These are phyloP conservation scores for Ellobius talpinus DNA, from an alignment of 2,113 vertebrate genomes.

Conservation along the genomic window DNA sequence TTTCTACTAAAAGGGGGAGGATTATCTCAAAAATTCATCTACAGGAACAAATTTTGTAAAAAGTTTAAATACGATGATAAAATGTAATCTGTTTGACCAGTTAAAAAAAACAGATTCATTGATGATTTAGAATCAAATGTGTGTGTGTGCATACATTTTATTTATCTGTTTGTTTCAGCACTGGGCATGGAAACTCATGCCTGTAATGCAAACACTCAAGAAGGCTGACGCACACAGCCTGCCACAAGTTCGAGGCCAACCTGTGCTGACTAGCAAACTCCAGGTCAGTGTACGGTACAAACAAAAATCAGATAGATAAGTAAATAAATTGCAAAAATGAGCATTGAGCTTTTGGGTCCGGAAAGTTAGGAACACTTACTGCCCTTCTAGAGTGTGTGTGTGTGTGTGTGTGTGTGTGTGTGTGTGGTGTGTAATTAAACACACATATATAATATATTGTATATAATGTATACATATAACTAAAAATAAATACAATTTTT, in stretches of 20 bases:
- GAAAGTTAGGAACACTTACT: not conserved
- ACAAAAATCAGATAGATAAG: not conserved
- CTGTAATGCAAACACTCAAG: not conserved
- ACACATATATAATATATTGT: not conserved
- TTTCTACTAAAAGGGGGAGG: not conserved
- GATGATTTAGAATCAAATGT: conserved; percentile 19
- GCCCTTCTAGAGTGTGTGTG: not conserved
- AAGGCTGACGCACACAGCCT: not conserved
- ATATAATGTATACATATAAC: not conserved
- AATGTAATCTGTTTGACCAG: conserved; percentile 52
- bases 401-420: too few relatives aligned
- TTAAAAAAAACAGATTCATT: conserved; percentile 45
- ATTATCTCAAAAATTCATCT: not conserved
- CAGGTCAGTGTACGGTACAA: not conserved
- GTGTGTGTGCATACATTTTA: not conserved
- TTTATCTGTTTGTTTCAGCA: not conserved
- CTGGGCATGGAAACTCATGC: not conserved
- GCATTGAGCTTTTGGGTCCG: not conserved
- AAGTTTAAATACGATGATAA: conserved; percentile 40
- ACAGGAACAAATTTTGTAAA: not conserved
- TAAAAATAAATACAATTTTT: not conserved
- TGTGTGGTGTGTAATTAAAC: not conserved
- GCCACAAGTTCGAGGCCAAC: not conserved
- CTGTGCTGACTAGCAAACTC: not conserved
- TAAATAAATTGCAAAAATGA: conserved; percentile 13